phyloP scores from a whole-genome alignment of 2,888 invertebrate species.

The Crocallis elinguaria region DNA sequence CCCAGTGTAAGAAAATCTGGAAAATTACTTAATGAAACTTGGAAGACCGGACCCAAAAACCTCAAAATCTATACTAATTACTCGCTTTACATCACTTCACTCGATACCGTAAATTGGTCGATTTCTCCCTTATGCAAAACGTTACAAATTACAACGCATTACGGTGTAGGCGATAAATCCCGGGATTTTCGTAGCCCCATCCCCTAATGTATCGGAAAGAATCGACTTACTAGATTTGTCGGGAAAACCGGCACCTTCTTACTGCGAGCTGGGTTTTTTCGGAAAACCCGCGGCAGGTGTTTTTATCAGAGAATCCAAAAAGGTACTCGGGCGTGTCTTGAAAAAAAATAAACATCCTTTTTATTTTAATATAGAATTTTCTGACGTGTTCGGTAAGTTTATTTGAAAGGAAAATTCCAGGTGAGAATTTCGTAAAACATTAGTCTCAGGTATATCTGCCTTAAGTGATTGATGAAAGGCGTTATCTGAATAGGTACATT shows the following conservation, averaged over 20 bases:
- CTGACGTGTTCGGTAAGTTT: constrained; percentile 4
- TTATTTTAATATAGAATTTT: constrained; percentile 1
- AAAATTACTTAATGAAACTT: not conserved
- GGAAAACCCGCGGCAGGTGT: constrained; percentile 1
- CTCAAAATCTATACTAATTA: no score
- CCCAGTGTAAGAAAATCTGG: no score
- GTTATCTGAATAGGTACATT: constrained; percentile 16
- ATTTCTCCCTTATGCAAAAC: constrained; percentile 23
- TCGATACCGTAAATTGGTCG: constrained; percentile 1
- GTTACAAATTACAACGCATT: constrained; percentile 31
- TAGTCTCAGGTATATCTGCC: constrained; percentile 1
- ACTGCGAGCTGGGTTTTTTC: constrained; percentile 1
- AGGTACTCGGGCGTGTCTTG: not conserved
- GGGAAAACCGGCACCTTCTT: constrained; percentile 6
- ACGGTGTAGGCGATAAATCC: constrained; percentile 26
- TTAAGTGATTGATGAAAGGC: constrained; percentile 31
- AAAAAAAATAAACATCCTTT: not conserved
- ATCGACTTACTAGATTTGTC: constrained; percentile 17
- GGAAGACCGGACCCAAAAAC: not conserved
- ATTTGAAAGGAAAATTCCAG: constrained; percentile 11
- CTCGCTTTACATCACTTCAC: not conserved
- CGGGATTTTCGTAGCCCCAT: constrained; percentile 21
- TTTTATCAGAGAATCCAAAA: not conserved
- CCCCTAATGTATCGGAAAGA: constrained; percentile 12
- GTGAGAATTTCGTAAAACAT: constrained; percentile 19